Conservation (phyloP, 2,888 invertebrate species). For the Dynastes maya region DNA sequence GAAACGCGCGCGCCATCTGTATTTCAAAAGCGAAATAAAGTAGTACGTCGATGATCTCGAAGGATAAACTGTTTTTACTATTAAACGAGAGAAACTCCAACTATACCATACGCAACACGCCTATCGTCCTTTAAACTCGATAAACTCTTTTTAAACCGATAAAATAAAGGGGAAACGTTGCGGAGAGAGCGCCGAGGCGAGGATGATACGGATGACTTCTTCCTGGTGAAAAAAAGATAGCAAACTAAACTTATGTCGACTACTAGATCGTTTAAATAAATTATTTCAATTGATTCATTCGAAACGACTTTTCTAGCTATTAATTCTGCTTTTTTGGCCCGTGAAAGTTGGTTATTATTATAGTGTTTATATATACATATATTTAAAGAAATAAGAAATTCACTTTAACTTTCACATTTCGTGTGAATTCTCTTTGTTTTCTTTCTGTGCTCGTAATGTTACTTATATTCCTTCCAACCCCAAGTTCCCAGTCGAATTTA, state of each 20-base stretch:
- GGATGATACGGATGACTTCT: too few relatives aligned
- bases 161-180: not conserved
- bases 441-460: not conserved
- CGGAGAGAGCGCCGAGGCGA: too few relatives aligned
- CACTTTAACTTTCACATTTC: constrained; percentile 40
- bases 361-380: constrained; percentile 47
- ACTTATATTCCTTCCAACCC: constrained; percentile 4
- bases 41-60: not conserved
- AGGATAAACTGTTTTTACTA: not conserved
- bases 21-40: not conserved
- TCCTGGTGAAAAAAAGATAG: constrained; percentile 10
- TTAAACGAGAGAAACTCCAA: not conserved
- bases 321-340: constrained; percentile 44
- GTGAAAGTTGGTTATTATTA: constrained; percentile 45
- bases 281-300: constrained; percentile 50
- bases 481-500: not conserved
- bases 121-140: constrained; percentile 11
- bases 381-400: constrained; percentile 41
- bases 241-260: constrained; percentile 46
- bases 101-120: not conserved
- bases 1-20: constrained; percentile 27
- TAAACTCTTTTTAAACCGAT: constrained; percentile 6
- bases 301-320: constrained; percentile 46
- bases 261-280: constrained; percentile 48
- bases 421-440: constrained; percentile 34